Base-by-base conservation (phyloP, 1,140 invertebrate genomes). In the Lordiphosa collinella region DNA sequence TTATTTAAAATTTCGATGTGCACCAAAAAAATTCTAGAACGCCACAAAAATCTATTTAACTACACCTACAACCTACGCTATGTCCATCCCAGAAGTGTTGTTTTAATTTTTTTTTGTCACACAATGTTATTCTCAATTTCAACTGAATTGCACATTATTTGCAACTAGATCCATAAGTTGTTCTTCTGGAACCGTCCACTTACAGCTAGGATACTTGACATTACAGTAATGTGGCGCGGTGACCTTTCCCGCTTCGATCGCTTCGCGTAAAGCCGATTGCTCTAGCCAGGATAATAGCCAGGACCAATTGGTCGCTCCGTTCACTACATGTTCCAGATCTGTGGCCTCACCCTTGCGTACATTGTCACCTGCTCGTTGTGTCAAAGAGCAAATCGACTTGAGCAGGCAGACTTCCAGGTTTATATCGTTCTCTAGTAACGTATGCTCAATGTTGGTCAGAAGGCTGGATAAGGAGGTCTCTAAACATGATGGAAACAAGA, bases 381-480 rank as follows among this genome's bases (percentile, higher is more conserved):
- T 60, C 7, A 82, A 12, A 5, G 61, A 37, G 22, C 86, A 88
- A 29, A 86, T 7, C 0, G 80, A 61, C 34, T 87, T 88, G 11
- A 88, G 67, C 25, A 86, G 11, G 13, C 86, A 88, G 8, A 35
- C 36, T 7, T 35, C 48, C 3, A 88, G 52, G 66, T 87, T 68
- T 0, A 88, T 63, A 7, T 86, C 76, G 25, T 73, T 70, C 5
- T 72, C 65, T 1, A 70, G 34, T 10, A 87, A 84, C 4, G 69
- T 59, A 11, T 46, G 44, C 9, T 86, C 80, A 7, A 88, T 63
- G 16, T 61, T 78, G 36, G 18, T 38, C 4, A 86, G 29, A 0
- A 87, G 13, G 14, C 48, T 71, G n/a, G 72, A 37, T 4, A 87
- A 12, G 4, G 18, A 60, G 1, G 76, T 78, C 12, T 80, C 86